Percentiles rank a stretch among this genome's conserved stretches.
Evolutionary conservation across 2,113 vertebrate genomes (phyloP).

Genomic region (Phainopepla nitens): DNA sequence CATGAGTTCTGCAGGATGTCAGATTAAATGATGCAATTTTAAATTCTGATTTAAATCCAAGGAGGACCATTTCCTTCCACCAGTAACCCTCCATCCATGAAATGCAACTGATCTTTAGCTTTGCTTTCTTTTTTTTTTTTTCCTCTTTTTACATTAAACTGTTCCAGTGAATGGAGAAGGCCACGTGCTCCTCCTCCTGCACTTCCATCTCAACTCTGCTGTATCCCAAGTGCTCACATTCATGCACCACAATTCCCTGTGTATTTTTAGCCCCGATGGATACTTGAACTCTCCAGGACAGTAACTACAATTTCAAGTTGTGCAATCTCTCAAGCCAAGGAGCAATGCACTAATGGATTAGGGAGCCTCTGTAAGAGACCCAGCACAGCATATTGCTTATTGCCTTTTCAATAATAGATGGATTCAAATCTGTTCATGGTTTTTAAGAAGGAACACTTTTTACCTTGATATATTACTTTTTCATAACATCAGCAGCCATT

Average conservation of each 20-base stretch:
- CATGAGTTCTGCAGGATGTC: neutral
- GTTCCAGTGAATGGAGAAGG: neutral
- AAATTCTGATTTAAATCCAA: neutral
- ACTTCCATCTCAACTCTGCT: neutral
- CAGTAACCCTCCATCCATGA: neutral
- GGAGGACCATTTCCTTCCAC: neutral
- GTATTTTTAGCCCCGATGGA: neutral
- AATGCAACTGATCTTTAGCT: neutral
- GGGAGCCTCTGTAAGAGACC: neutral
- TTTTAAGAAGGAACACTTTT: neutral
- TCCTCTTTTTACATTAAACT: neutral
- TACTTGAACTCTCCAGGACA: neutral
- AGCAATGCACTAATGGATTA: neutral
- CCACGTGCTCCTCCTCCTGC: neutral
- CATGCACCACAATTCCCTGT: neutral
- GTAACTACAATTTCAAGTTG: neutral
- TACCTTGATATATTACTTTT: neutral
- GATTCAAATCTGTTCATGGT: neutral
- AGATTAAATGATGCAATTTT: neutral
- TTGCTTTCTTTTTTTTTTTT: neutral
- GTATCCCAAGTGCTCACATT: neutral
- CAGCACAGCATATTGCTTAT: neutral
- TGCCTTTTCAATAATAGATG: neutral
- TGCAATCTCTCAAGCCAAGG: neutral
- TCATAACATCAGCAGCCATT: neutral